Evolutionary conservation across 2,113 vertebrate species (phyloP), one percentile per base, ranked within the genome.

Genomic region (Aviceda subcristata): DNA sequence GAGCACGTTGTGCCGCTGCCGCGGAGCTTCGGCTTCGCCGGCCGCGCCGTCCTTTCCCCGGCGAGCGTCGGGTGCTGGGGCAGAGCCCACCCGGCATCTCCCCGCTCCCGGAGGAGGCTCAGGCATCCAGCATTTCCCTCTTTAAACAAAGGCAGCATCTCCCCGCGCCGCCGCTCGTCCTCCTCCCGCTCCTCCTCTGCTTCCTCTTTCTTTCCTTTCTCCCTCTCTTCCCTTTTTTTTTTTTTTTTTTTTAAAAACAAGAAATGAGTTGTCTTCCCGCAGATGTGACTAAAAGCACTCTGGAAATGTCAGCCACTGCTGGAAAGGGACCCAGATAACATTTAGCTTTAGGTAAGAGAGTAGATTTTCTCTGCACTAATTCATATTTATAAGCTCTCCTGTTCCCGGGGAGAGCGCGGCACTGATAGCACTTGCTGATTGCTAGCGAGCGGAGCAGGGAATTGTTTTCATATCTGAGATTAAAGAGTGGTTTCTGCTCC

Each of bases 321-420:
- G 96, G 97, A 97, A 96, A 97, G 95, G 96, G 95, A 96, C 94
- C 95, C 94, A 88, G 95, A 98, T 98, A 98, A 97, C 97, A 97
- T 98, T 97, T 98, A 96, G 97, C 97, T 97, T 94, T 96, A 98
- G 97, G 97, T 97, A 96, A 97, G 96, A 98, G 97, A 97, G 96
- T 96, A 95, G 95, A 97, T 98, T 97, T 97, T 97, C 97, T 97
- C 96, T 27, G 90, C 91, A 24, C 97, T 98, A 97, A 98, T 98
- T 98, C 98, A 97, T 98, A 98, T 98, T 97, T 97, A 98, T 98
- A 97, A 98, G 96, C 96, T 96, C 90, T 95, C 78, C 86, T 88
- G 88, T 95, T 97, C 96, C 96, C 92, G 79, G 95, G 92, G 95
- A 97, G 97, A 90, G 94, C 88, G 41, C 66, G 62, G 92, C 85